These are phyloP conservation scores for Hypomesus transpacificus DNA, from an alignment of 2,113 vertebrate genomes.

Conservation along the genomic window DNA sequence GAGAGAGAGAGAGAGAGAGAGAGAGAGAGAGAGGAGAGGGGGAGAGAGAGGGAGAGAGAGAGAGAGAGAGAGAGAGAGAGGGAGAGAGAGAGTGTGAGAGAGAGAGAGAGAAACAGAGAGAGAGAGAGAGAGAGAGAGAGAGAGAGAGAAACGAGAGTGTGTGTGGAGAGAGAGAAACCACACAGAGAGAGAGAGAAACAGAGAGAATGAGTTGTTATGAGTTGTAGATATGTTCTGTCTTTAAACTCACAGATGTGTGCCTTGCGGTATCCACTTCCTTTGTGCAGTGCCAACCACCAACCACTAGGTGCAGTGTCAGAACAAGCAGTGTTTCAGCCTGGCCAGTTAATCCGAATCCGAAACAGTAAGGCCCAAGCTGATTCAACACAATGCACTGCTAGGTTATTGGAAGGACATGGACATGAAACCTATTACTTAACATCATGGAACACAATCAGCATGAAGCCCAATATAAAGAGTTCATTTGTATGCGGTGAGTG, in stretches of 20 bases:
- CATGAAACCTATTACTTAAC: conserved; percentile 30
- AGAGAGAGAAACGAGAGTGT: neutral
- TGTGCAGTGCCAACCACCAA: neutral
- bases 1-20: neutral
- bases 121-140: neutral
- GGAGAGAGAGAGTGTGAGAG: neutral
- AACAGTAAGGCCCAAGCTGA: conserved; percentile 15
- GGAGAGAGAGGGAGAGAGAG: neutral
- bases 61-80: neutral
- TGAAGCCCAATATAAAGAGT: conserved; percentile 10
- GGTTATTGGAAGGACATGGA: conserved; percentile 45
- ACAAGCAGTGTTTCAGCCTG: conserved; percentile 6
- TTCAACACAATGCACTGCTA: conserved; percentile 33
- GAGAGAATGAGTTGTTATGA: neutral
- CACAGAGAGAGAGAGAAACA: neutral
- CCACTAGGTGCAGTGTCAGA: conserved; percentile 52
- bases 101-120: neutral
- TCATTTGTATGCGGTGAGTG: neutral
- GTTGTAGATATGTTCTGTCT: neutral
- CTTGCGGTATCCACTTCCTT: neutral
- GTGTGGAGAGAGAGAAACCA: neutral
- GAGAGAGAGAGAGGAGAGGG: neutral
- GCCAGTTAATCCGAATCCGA: conserved; percentile 3
- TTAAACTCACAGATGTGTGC: neutral
- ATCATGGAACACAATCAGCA: conserved; percentile 31